phyloP scores from a whole-genome alignment of 2,888 invertebrate genomes.

The Allygus modestus region DNA sequence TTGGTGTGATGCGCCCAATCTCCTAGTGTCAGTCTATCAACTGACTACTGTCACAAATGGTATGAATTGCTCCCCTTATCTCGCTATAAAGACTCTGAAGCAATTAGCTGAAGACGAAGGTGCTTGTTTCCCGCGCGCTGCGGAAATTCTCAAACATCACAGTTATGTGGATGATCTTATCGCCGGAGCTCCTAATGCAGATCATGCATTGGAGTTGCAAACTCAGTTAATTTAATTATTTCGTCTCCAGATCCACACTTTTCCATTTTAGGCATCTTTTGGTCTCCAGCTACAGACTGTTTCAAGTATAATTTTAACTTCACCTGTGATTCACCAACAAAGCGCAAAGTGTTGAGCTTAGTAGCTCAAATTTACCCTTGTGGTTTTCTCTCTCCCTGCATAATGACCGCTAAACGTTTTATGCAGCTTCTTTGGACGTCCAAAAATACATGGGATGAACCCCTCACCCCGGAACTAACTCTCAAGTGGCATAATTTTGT shows the following conservation, averaged over 20 bases:
- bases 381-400: conserved; percentile 6
- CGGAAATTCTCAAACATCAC: conserved; percentile 58
- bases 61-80: conserved; percentile 66
- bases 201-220: background rate
- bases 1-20: conserved; percentile 25
- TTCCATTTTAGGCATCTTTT: conserved; percentile 11
- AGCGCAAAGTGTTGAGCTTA: conserved; percentile 5
- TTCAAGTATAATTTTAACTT: conserved; percentile 18
- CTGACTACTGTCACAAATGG: conserved; percentile 69
- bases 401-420: conserved; percentile 20
- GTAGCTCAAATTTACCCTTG: conserved; percentile 34
- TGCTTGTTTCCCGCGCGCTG: conserved; percentile 61
- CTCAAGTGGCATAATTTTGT: conserved; percentile 8
- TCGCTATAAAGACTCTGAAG: conserved; percentile 65
- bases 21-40: too few relatives aligned
- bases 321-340: background rate
- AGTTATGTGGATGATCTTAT: conserved; percentile 69
- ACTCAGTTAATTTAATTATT: background rate
- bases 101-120: conserved; percentile 66
- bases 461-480: background rate
- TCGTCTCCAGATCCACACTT: background rate
- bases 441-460: background rate
- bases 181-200: conserved; percentile 35
- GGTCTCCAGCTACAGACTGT: background rate
- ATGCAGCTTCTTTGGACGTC: conserved; percentile 26